Evolutionary conservation across 1,140 invertebrate genomes (phyloP).

Genomic region (Zaprionus ghesquierei): DNA sequence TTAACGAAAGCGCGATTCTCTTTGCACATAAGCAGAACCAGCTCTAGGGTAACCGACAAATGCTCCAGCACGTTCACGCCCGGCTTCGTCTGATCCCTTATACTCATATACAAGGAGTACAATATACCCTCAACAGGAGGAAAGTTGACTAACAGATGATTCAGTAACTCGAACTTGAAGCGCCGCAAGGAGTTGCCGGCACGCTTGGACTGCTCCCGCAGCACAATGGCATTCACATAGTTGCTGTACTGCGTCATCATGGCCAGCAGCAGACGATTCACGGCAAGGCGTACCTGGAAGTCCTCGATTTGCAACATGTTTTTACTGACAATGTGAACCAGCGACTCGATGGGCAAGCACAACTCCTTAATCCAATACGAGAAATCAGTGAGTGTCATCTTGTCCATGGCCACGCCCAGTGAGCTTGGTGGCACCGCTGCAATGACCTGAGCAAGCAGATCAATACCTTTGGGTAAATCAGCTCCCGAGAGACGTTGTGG

Average conservation of each 20-base stretch:
- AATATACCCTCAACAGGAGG: conserved; percentile 71
- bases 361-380: conserved; percentile 73
- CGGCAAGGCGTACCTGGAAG: conserved; percentile 41
- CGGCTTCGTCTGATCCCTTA: conserved; percentile 14
- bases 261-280: conserved; percentile 53
- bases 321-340: conserved; percentile 58
- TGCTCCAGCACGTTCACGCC: conserved; percentile 59
- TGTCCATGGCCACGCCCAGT: conserved; percentile 68
- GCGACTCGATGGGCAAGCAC: conserved; percentile 67
- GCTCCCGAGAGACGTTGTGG: conserved; percentile 7
- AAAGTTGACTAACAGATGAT: conserved; percentile 73
- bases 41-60: conserved; percentile 69
- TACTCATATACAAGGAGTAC: conserved; percentile 58
- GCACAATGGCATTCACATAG: conserved; percentile 62
- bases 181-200: conserved; percentile 65
- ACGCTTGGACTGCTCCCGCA: conserved; percentile 61
- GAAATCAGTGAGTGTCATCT: conserved; percentile 74
- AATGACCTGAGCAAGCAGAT: conserved; percentile 62
- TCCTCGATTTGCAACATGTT: conserved; percentile 15
- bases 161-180: conserved; percentile 79
- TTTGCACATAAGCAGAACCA: conserved; percentile 71
- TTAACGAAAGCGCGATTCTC: conserved; percentile 77
- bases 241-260: conserved; percentile 80
- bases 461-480: conserved; percentile 26
- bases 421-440: conserved; percentile 63